Evolutionary conservation across 2,888 invertebrate genomes (phyloP).

Genomic region (Pollenia labialis): DNA sequence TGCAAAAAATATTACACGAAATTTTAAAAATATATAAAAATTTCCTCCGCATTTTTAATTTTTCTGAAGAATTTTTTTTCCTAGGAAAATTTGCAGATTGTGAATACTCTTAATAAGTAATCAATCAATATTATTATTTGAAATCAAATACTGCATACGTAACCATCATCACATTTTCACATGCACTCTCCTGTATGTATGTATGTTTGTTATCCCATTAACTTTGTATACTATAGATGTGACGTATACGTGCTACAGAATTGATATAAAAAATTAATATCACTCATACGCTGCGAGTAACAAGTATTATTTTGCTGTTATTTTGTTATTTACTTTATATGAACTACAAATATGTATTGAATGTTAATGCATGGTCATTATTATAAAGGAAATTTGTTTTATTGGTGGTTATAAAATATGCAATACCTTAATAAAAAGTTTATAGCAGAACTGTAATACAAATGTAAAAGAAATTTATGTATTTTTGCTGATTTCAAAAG

Average conservation of each 20-base stretch:
- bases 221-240: not conserved
- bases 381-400: not conserved
- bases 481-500: too few species aligned
- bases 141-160: constrained; percentile 11
- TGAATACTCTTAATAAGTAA: too few species aligned
- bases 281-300: constrained; percentile 36
- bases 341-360: constrained; percentile 3
- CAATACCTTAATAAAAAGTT: not conserved
- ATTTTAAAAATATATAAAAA: too few species aligned
- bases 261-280: constrained; percentile 28
- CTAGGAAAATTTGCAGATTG: too few species aligned
- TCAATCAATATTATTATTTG: not conserved
- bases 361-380: constrained; percentile 6
- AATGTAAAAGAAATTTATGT: too few species aligned
- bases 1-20: too few species aligned
- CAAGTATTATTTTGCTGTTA: constrained; percentile 8
- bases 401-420: constrained; percentile 1
- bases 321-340: constrained; percentile 14
- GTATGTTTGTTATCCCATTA: too few species aligned
- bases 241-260: constrained; percentile 48
- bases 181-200: not conserved
- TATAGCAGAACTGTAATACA: too few species aligned
- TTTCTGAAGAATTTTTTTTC: too few species aligned
- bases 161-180: not conserved
- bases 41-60: too few species aligned